Evolutionary conservation across 2,113 vertebrate species (phyloP).

Genomic region (Orientallactaga bullata): DNA sequence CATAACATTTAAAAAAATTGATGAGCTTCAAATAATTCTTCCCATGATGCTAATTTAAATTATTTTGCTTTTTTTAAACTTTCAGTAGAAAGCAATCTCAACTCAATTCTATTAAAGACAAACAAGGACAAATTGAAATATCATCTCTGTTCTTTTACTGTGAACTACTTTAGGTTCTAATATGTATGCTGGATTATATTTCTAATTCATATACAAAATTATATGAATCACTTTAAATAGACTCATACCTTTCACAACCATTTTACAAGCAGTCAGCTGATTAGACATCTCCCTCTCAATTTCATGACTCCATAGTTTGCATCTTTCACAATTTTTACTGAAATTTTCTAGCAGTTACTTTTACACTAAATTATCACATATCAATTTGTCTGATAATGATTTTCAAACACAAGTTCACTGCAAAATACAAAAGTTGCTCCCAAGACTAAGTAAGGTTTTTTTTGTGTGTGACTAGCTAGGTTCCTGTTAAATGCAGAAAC

Average conservation of each 20-base stretch:
- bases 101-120: constrained; percentile 35
- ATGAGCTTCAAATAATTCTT: constrained; percentile 55
- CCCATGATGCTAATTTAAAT: constrained; percentile 45
- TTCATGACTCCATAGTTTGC: constrained; percentile 41
- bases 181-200: constrained; percentile 7
- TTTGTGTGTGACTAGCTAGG: no score
- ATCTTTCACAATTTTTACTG: constrained; percentile 49
- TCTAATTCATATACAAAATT: constrained; percentile 29
- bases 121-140: constrained; percentile 34
- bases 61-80: constrained; percentile 48
- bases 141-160: constrained; percentile 15
- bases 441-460: no score
- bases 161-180: constrained; percentile 37
- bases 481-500: not conserved
- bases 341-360: constrained; percentile 35
- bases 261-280: constrained; percentile 46
- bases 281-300: constrained; percentile 37
- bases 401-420: no score
- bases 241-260: constrained; percentile 40
- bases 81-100: constrained; percentile 38
- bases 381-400: constrained; percentile 22
- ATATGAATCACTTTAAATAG: constrained; percentile 1
- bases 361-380: not conserved
- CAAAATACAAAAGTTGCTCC: no score
- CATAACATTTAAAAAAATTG: constrained; percentile 42